A percentile compares a stretch with the other conserved stretches of the same genome.
These are phyloP conservation scores for Amphibalanus amphitrite DNA, from an alignment of 1,140 invertebrate species.

Conservation along the genomic window DNA sequence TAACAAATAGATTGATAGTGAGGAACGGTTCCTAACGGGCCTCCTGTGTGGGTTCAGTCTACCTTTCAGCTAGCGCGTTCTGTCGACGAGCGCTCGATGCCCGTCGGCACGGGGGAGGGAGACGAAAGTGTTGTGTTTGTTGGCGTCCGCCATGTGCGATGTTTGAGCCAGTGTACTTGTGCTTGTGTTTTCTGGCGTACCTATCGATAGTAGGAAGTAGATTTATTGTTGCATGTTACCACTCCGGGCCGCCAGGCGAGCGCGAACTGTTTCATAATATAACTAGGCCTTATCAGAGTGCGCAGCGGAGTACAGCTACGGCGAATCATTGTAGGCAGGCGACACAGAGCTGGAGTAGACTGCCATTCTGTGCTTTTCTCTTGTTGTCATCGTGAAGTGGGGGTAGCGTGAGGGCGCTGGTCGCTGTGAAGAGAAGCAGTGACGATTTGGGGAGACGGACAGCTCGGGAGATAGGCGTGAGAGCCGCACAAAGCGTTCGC, in stretches of 20 bases:
- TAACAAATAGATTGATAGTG: too few relatives aligned
- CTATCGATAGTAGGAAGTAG: not conserved
- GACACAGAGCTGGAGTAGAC: not conserved
- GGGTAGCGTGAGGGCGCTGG: too few relatives aligned
- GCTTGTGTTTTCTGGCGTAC: not conserved
- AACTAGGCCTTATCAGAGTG: not conserved
- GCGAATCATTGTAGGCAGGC: not conserved
- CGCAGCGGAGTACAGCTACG: not conserved
- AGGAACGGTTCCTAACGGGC: too few relatives aligned
- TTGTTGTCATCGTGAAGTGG: not conserved
- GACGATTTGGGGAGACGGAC: not conserved
- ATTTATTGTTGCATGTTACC: not conserved
- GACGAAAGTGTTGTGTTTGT: too few relatives aligned
- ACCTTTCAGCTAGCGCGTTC: too few relatives aligned
- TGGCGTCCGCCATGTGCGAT: too few relatives aligned
- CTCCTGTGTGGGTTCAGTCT: too few relatives aligned
- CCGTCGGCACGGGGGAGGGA: too few relatives aligned
- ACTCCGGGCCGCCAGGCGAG: not conserved
- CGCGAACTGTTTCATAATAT: not conserved
- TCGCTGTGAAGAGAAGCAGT: not conserved
- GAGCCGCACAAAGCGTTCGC: not conserved
- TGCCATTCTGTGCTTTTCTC: not conserved
- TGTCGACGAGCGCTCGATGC: too few relatives aligned
- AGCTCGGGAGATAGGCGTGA: not conserved
- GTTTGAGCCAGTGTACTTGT: not conserved